A percentile compares a stretch with the other conserved stretches of the same genome.
Evolutionary conservation across 2,888 invertebrate species (phyloP).

Genomic region (Cinara cedri): DNA sequence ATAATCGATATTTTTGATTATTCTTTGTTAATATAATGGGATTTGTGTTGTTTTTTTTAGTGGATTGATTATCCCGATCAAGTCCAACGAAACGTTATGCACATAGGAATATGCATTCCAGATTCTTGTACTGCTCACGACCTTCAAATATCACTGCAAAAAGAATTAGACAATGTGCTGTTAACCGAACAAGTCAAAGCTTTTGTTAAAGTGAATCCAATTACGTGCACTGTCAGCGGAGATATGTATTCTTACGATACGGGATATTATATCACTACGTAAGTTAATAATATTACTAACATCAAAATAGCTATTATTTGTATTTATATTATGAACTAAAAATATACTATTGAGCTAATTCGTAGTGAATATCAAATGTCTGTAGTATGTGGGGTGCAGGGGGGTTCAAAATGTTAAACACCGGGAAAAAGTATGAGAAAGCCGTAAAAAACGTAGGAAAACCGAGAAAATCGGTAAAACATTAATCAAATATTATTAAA

Average conservation of each 20-base stretch:
- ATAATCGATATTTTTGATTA: no score
- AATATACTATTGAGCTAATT: no score
- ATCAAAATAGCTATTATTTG: no score
- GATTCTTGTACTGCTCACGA: slow-evolving; percentile 58
- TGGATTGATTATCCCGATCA: slow-evolving; percentile 15
- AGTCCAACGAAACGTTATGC: slow-evolving; percentile 51
- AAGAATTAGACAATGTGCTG: slow-evolving; percentile 57
- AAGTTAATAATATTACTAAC: neutral
- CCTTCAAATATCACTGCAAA: slow-evolving; percentile 59
- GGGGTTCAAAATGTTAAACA: no score
- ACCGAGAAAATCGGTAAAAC: no score
- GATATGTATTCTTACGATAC: slow-evolving; percentile 9
- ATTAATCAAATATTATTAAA: no score
- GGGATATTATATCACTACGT: slow-evolving; percentile 52
- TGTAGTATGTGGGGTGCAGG: no score
- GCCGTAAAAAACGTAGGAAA: no score
- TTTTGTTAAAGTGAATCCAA: slow-evolving; percentile 34
- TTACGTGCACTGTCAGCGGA: slow-evolving; percentile 21
- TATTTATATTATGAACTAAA: no score
- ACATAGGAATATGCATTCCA: slow-evolving; percentile 59
- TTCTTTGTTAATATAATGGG: no score
- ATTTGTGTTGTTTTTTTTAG: neutral
- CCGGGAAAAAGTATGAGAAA: no score
- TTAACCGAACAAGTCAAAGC: slow-evolving; percentile 18
- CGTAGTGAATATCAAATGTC: no score